Conservation (phyloP, 2,113 vertebrate species). For the Bostrychus sinensis region DNA sequence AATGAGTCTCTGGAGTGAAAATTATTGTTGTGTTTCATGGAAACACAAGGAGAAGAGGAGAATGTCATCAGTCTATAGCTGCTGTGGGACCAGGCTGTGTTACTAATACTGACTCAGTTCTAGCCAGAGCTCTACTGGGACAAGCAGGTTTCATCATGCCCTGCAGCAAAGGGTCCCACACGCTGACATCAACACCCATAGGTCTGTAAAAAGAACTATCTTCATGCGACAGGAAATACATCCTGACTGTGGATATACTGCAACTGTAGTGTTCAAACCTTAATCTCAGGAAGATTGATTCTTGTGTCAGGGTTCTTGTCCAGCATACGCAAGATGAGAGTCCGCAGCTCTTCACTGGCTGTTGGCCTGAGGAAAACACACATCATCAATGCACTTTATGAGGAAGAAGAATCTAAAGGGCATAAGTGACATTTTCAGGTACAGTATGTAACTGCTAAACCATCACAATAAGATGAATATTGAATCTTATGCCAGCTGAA, state of each 20-base stretch:
- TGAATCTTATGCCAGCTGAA: too few species aligned
- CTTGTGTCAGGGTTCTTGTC: constrained; percentile 93
- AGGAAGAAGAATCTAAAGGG: neutral
- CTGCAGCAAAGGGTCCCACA: neutral
- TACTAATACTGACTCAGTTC: neutral
- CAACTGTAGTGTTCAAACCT: constrained; percentile 78
- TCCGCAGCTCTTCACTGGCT: constrained; percentile 85
- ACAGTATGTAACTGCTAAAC: too few species aligned
- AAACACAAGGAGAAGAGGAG: constrained; percentile 13
- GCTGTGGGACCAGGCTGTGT: constrained; percentile 12
- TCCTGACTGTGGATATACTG: neutral
- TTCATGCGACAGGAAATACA: neutral
- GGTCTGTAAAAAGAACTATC: neutral
- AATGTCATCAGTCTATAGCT: constrained; percentile 5
- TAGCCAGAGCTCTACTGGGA: constrained; percentile 6
- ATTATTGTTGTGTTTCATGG: constrained; percentile 31
- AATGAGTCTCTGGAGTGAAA: constrained; percentile 24
- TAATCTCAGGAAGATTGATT: constrained; percentile 92
- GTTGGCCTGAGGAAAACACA: constrained; percentile 74
- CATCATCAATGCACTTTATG: neutral
- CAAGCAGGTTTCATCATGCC: constrained; percentile 25
- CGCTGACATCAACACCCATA: neutral
- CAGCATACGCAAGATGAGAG: constrained; percentile 89
- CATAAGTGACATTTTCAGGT: too few species aligned
- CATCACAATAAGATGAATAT: too few species aligned